Evolutionary conservation across 2,888 invertebrate genomes (phyloP).

Genomic region (Leptogaster cylindrica): DNA sequence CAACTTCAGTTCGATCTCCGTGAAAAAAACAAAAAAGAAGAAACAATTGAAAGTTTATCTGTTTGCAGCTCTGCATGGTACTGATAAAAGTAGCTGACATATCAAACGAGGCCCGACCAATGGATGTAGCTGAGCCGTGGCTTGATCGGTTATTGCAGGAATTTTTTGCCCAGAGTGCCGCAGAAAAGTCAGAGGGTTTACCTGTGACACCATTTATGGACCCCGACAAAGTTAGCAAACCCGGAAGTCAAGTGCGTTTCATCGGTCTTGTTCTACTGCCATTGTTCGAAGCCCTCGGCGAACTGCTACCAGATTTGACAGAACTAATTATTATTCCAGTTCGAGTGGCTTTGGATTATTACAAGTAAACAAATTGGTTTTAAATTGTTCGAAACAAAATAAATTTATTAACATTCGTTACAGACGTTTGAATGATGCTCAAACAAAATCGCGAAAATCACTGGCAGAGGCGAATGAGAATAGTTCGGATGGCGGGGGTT

Average conservation of each 20-base stretch:
- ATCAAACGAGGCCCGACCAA: slow-evolving; percentile 81
- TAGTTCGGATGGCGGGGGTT: slow-evolving; percentile 53
- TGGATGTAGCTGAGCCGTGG: slow-evolving; percentile 86
- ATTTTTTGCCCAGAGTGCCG: slow-evolving; percentile 80
- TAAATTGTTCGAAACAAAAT: too few relatives aligned
- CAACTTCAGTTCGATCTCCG: not conserved
- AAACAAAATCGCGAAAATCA: slow-evolving; percentile 60
- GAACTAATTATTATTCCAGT: slow-evolving; percentile 64
- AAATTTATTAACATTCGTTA: slow-evolving; percentile 4
- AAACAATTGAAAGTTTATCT: not conserved
- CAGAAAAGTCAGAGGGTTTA: slow-evolving; percentile 80
- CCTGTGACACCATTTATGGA: slow-evolving; percentile 89
- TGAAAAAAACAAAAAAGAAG: not conserved
- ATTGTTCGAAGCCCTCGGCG: slow-evolving; percentile 78
- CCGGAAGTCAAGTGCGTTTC: slow-evolving; percentile 83
- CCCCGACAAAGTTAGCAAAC: slow-evolving; percentile 82
- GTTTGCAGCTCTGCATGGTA: slow-evolving; percentile 73
- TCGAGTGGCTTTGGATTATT: slow-evolving; percentile 61
- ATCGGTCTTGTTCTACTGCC: slow-evolving; percentile 82
- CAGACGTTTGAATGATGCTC: slow-evolving; percentile 62
- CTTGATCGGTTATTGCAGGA: slow-evolving; percentile 73
- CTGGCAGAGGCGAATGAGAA: slow-evolving; percentile 55
- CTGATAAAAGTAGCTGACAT: slow-evolving; percentile 85
- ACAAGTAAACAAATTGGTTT: too few relatives aligned
- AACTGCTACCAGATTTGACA: slow-evolving; percentile 75